Conservation (phyloP, 2,797 vertebrate species). For the Rachycentron canadum region DNA sequence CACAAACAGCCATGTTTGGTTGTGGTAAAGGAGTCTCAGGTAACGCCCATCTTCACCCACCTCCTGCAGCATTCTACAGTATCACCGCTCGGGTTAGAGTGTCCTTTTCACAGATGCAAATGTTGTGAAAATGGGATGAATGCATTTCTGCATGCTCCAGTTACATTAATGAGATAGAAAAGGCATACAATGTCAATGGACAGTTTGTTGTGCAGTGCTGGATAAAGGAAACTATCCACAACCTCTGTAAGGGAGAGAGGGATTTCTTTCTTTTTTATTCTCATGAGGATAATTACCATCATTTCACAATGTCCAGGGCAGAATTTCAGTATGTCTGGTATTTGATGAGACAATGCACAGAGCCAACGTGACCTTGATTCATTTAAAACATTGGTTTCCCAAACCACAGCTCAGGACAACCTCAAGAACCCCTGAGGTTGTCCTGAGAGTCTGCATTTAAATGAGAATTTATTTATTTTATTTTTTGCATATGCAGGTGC, state of each 20-base stretch:
- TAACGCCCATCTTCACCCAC: constrained; percentile 19
- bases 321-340: constrained; percentile 15
- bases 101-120: constrained; percentile 68
- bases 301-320: constrained; percentile 30
- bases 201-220: constrained; percentile 23
- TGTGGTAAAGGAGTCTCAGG: constrained; percentile 19
- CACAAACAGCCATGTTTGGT: constrained; percentile 16
- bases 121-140: constrained; percentile 61
- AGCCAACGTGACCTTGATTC: constrained; percentile 24
- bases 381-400: constrained; percentile 1
- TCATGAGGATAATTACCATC: constrained; percentile 23
- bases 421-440: constrained; percentile 7
- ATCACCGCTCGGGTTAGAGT: constrained; percentile 21
- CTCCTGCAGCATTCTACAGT: constrained; percentile 7
- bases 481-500: background rate
- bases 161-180: constrained; percentile 67
- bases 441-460: background rate
- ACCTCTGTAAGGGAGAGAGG: background rate
- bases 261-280: constrained; percentile 4
- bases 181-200: constrained; percentile 55
- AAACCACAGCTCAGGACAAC: constrained; percentile 12
- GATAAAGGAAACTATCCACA: constrained; percentile 14
- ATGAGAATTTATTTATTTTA: background rate
- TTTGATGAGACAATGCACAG: constrained; percentile 23
- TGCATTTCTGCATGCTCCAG: constrained; percentile 40